phyloP scores from a whole-genome alignment of 2,888 invertebrate genomes.

The Drosophila ezoana region DNA sequence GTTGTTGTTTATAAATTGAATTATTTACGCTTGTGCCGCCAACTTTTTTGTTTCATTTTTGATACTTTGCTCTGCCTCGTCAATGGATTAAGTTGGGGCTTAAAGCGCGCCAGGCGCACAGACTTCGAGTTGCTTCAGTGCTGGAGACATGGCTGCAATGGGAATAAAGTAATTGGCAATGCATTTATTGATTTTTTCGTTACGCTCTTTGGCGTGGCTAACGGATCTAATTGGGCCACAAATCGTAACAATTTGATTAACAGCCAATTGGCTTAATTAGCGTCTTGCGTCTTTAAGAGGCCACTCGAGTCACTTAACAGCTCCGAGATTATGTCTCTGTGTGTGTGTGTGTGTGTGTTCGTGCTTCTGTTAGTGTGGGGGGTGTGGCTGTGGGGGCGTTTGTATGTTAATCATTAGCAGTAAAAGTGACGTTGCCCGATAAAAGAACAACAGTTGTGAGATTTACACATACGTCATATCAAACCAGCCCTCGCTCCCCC shows the following conservation, averaged over 20 bases:
- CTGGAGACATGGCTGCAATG: conserved; percentile 34
- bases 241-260: conserved; percentile 50
- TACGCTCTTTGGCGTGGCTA: neutral
- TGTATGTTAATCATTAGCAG: conserved; percentile 30
- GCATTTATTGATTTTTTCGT: conserved; percentile 31
- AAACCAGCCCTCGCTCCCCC: neutral
- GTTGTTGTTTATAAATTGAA: neutral
- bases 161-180: neutral
- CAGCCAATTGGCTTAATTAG: conserved; percentile 54
- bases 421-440: conserved; percentile 28
- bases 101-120: conserved; percentile 11
- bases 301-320: conserved; percentile 21
- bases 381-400: neutral
- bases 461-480: conserved; percentile 2
- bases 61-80: conserved; percentile 10
- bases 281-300: conserved; percentile 31
- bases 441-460: conserved; percentile 34
- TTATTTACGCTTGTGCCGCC: conserved; percentile 77
- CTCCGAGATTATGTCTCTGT: neutral
- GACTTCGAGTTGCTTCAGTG: neutral
- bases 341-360: too few relatives aligned
- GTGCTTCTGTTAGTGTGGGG: too few relatives aligned
- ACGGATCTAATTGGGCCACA: conserved; percentile 10
- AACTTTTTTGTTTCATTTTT: conserved; percentile 72
- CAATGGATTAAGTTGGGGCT: neutral